Base-by-base conservation (phyloP, 1,140 invertebrate genomes). In the Chionoecetes opilio region DNA sequence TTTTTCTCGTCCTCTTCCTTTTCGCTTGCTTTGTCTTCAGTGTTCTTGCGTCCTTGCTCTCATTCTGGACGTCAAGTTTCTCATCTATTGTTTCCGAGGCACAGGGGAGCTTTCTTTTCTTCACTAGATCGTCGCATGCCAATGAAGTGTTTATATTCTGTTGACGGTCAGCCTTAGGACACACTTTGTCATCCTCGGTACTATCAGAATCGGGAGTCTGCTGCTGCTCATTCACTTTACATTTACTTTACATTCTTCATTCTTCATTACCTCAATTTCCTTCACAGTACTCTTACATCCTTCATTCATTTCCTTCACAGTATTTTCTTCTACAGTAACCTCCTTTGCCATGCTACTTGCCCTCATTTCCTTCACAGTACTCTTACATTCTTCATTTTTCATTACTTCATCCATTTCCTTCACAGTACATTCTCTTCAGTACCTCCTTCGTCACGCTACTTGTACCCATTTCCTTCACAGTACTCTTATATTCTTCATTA, bases 1-100 rank as follows among this genome's bases (percentile, higher is more conserved):
- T 82, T 84, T 84, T 92, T 26, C 75, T 82, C n/a, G 31, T 8
- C 17, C 35, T 82, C 31, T 38, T 92, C 75, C 38, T 92, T 11
- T 37, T 17, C 29, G 9, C 41, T 63, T 82, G 63, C 9, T 75
- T 75, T 75, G 63, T 6, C n/a, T n/a, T 11, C n/a, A n/a, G 17
- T 63, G 9, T 26, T 75, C 8, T 21, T 75, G 63, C n/a, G 6
- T n/a, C n/a, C n/a, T 75, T 75, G 21, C 6, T 1, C 26, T 75
- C 46, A 75, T 1, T 75, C 63, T 75, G 63, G 63, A n/a, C 63
- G 0, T 75, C 9, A 26, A 0, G 63, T 75, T 75, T 75, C n/a
- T 75, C 63, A 75, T 75, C n/a, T 75, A 75, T 6, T 26, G 11
- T 53, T 53, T 75, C 63, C n/a, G 63, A 75, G n/a, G 63, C 1